A percentile compares a stretch with the other conserved stretches of the same genome.
phyloP scores from a whole-genome alignment of 2,113 vertebrate genomes.

The Cacatua alba region DNA sequence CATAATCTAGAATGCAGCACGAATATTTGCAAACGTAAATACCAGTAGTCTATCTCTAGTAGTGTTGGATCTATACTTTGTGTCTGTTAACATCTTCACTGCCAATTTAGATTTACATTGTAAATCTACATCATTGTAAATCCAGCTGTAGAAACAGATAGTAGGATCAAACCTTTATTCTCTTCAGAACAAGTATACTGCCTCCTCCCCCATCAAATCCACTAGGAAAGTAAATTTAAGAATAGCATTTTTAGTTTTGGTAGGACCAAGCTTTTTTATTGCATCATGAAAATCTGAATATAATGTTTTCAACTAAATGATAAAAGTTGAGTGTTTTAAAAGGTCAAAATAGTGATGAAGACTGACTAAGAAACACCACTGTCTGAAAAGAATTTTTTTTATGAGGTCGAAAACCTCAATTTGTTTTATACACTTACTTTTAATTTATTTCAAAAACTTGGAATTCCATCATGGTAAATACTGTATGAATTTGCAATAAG shows the following conservation, averaged over 20 bases:
- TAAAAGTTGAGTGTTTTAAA: not conserved
- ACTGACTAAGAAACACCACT: not conserved
- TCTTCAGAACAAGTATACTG: not conserved
- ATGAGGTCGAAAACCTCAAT: not conserved
- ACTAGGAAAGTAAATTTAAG: not conserved
- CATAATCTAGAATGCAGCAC: constrained; percentile 56
- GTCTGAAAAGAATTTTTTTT: not conserved
- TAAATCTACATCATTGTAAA: too few relatives aligned
- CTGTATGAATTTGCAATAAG: not conserved
- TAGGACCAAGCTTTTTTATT: not conserved
- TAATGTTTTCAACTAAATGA: not conserved
- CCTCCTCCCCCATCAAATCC: not conserved
- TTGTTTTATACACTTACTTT: not conserved
- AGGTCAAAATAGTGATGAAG: not conserved
- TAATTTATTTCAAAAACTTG: not conserved
- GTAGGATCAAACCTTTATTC: not conserved
- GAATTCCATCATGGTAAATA: not conserved
- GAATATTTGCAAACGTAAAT: constrained; percentile 64
- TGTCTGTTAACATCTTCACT: not conserved
- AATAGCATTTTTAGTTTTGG: not conserved
- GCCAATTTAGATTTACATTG: constrained; percentile 27
- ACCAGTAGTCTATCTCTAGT: constrained; percentile 53
- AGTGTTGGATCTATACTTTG: not conserved
- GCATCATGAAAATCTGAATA: not conserved
- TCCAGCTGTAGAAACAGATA: not conserved